phyloP scores from a whole-genome alignment of 2,113 vertebrate species.

The Cynopterus brachyotis region DNA sequence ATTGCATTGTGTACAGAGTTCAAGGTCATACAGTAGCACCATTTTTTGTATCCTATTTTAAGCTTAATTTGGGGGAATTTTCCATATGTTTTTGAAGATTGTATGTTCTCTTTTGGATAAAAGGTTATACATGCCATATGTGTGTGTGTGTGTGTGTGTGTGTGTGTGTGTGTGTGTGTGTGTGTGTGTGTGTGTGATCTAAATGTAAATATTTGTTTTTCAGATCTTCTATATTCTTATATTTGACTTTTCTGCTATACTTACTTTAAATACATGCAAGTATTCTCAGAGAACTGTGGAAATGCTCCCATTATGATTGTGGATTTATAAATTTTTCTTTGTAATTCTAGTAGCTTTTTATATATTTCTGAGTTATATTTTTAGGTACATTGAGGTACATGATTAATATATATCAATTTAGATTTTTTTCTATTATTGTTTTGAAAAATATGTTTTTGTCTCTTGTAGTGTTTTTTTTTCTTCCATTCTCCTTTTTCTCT shows the following conservation, averaged over 20 bases:
- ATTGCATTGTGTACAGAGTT: not conserved
- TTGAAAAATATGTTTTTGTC: not conserved
- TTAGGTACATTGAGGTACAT: not conserved
- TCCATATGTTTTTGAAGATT: not conserved
- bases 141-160: too few relatives aligned
- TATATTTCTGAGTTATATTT: not conserved
- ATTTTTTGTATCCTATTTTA: not conserved
- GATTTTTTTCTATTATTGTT: not conserved
- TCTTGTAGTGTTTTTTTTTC: not conserved
- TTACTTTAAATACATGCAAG: not conserved
- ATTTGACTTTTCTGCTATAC: conserved; percentile 1
- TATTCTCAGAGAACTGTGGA: not conserved
- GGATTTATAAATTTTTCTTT: not conserved
- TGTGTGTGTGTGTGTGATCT: too few relatives aligned
- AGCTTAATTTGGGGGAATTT: not conserved
- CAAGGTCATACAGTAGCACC: not conserved
- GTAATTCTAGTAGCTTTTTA: not conserved
- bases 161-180: too few relatives aligned
- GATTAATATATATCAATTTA: not conserved
- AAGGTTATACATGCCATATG: not conserved
- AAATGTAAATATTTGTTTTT: not conserved
- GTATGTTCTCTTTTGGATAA: not conserved
- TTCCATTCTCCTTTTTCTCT: not conserved
- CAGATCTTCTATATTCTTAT: not conserved
- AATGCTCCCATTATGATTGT: not conserved